phyloP scores from a whole-genome alignment of 2,113 vertebrate genomes.

The Mesembrinibis cayennensis region DNA sequence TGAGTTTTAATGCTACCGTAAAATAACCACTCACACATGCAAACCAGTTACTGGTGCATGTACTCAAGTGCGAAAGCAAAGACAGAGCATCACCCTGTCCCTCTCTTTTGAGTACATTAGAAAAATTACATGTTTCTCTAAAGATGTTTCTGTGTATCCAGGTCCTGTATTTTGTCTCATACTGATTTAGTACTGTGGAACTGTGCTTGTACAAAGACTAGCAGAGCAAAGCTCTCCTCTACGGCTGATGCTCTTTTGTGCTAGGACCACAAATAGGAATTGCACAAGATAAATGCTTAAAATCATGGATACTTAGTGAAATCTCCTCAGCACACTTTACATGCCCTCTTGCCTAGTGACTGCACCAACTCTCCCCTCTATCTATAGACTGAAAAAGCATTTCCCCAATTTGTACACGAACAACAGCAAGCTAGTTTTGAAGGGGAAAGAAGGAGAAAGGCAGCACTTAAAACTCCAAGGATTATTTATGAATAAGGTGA shows the following conservation, averaged over 20 bases:
- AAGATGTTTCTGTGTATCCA: not conserved
- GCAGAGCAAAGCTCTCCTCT: not conserved
- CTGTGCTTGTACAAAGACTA: not conserved
- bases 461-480: not conserved
- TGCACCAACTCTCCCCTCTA: not conserved
- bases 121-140: not conserved
- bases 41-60: not conserved
- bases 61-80: not conserved
- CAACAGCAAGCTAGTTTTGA: not conserved
- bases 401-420: not conserved
- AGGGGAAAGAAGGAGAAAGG: not conserved
- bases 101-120: not conserved
- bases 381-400: not conserved
- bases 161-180: not conserved
- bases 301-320: not conserved
- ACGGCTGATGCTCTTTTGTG: not conserved
- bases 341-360: not conserved
- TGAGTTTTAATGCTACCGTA: not conserved
- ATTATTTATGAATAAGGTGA: slow-evolving; percentile 18
- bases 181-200: not conserved
- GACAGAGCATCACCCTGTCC: not conserved
- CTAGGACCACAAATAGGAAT: not conserved
- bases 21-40: not conserved
- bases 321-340: not conserved
- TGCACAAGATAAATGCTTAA: not conserved